Conservation (phyloP, 2,113 vertebrate species). For the Edolisoma coerulescens region DNA sequence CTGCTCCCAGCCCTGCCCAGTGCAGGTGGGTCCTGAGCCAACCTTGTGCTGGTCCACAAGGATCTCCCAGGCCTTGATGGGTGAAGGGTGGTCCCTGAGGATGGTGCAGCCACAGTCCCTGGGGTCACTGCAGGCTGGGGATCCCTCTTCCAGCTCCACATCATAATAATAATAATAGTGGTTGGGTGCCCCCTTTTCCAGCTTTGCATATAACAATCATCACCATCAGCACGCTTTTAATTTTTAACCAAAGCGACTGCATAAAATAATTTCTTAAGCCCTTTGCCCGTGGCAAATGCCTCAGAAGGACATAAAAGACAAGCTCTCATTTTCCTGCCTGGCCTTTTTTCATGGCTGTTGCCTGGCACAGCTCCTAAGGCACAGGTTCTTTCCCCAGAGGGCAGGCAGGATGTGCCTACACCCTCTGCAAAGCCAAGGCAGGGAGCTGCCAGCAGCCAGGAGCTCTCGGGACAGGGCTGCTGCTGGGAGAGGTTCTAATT, state of each 20-base stretch:
- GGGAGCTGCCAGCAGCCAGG: not conserved
- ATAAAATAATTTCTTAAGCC: not conserved
- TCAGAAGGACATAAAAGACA: not conserved
- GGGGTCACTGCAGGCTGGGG: accelerated
- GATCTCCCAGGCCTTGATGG: not conserved
- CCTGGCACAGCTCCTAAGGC: not conserved
- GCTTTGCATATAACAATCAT: not conserved
- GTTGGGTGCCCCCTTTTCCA: not conserved
- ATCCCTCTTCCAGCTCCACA: not conserved
- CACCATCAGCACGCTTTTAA: not conserved
- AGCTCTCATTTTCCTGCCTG: not conserved
- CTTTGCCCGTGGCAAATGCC: not conserved
- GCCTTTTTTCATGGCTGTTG: not conserved
- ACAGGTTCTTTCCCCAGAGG: not conserved
- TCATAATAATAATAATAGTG: not conserved
- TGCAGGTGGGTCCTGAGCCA: not conserved
- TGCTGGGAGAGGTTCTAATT: not conserved
- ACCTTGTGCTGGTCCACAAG: accelerated
- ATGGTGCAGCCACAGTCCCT: not conserved
- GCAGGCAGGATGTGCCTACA: not conserved
- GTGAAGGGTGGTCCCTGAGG: not conserved
- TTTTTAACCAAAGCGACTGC: not conserved
- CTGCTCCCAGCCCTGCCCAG: not conserved
- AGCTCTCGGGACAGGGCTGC: not conserved
- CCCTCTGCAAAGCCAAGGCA: not conserved